A percentile compares a stretch with the other conserved stretches of the same genome.
Evolutionary conservation across 2,113 vertebrate genomes (phyloP).

Genomic region (Zosterops hypoxanthus): DNA sequence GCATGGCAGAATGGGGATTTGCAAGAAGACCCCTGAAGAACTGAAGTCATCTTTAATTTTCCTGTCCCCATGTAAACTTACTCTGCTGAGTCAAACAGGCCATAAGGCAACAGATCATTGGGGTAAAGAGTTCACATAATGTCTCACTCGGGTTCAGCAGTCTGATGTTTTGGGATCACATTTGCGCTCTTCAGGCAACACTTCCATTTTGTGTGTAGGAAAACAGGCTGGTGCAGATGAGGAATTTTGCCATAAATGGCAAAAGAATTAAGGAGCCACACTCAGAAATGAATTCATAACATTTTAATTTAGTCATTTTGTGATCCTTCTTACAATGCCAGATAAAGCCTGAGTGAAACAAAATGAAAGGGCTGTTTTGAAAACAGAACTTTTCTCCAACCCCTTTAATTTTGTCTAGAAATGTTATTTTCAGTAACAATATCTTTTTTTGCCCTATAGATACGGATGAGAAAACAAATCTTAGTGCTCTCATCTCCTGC

Average conservation of each 20-base stretch:
- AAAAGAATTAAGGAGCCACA: not conserved
- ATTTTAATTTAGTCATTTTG: not conserved
- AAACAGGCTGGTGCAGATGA: not conserved
- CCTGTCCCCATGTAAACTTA: not conserved
- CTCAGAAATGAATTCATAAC: not conserved
- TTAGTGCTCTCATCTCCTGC: not conserved
- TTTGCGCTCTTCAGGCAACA: not conserved
- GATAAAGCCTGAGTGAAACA: not conserved
- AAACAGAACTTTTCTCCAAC: not conserved
- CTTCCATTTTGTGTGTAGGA: not conserved
- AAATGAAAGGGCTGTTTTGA: not conserved
- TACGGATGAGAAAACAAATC: not conserved
- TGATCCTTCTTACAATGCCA: not conserved
- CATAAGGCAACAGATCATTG: not conserved
- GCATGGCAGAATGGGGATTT: not conserved
- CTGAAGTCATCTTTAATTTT: slow-evolving; percentile 32
- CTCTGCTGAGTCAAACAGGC: not conserved
- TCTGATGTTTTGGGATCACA: not conserved
- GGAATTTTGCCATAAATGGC: not conserved
- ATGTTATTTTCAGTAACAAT: not conserved
- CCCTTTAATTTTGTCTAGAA: not conserved
- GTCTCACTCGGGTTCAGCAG: not conserved
- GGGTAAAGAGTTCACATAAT: not conserved
- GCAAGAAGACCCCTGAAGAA: not conserved
- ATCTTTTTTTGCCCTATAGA: not conserved